Conservation (phyloP, 2,888 invertebrate species). For the Aspidapion aeneum region DNA sequence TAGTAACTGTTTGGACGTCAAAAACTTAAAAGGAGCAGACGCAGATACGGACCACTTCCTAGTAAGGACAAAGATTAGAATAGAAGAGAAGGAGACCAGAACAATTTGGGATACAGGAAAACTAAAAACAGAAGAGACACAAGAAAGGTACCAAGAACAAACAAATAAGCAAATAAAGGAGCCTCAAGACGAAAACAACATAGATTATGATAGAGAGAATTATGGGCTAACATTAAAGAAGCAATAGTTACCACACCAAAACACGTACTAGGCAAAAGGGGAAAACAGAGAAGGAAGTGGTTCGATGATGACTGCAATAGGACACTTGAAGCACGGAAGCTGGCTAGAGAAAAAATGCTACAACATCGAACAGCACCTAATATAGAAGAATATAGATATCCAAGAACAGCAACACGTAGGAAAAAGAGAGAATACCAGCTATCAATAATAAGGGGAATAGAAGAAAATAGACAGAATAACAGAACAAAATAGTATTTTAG, state of each 20-base stretch:
- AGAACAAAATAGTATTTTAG: conserved; percentile 5
- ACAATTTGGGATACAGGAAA: conserved; percentile 3
- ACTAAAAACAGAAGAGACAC: conserved; percentile 6
- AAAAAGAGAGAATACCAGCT: conserved; percentile 10
- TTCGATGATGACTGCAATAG: conserved; percentile 2
- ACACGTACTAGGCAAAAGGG: not conserved
- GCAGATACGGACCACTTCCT: conserved; percentile 11
- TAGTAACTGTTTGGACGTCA: no score
- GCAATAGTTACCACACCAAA: not conserved
- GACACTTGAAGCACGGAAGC: conserved; percentile 3
- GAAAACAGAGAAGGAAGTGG: conserved; percentile 5
- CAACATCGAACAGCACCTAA: conserved; percentile 4
- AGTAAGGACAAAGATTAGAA: conserved; percentile 4
- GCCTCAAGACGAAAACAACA: conserved; percentile 3
- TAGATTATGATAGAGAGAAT: no score
- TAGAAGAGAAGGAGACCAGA: not conserved
- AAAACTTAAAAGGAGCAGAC: conserved; percentile 6
- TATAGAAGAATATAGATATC: conserved; percentile 9
- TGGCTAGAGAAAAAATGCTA: conserved; percentile 8
- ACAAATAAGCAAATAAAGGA: not conserved
- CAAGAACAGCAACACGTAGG: conserved; percentile 4
- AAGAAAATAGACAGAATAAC: conserved; percentile 9
- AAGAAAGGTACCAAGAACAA: no score
- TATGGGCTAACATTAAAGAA: conserved; percentile 1
- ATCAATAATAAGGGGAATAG: conserved; percentile 6